A percentile compares a stretch with the other conserved stretches of the same genome.
These are phyloP conservation scores for Calypte anna DNA, from an alignment of 2,113 vertebrate species.

Conservation along the genomic window DNA sequence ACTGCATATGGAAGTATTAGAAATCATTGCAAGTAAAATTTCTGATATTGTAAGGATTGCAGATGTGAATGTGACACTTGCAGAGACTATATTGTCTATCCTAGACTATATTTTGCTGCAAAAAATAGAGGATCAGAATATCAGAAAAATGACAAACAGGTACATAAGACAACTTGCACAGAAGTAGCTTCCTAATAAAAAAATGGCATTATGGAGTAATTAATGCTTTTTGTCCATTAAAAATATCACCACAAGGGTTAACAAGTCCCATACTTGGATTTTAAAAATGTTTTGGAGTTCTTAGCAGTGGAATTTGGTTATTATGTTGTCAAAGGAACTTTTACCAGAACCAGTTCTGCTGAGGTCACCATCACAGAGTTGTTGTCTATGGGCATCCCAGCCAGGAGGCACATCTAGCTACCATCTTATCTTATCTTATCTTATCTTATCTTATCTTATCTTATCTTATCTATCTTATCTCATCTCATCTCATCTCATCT, in stretches of 20 bases:
- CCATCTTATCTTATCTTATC: too few species aligned
- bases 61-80: slow-evolving; percentile 49
- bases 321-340: too few species aligned
- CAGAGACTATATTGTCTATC: slow-evolving; percentile 45
- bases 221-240: neutral
- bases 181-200: neutral
- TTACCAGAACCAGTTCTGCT: too few species aligned
- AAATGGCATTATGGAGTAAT: neutral
- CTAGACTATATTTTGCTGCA: slow-evolving; percentile 53
- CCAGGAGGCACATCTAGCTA: too few species aligned
- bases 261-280: neutral
- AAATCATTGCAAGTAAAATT: slow-evolving; percentile 70
- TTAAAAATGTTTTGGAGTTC: too few species aligned
- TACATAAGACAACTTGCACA: slow-evolving; percentile 38
- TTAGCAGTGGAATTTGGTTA: too few species aligned
- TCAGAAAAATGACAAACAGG: slow-evolving; percentile 58
- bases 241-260: neutral
- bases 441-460: too few species aligned
- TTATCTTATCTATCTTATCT: too few species aligned
- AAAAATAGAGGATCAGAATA: neutral
- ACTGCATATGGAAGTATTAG: slow-evolving; percentile 44
- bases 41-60: slow-evolving; percentile 50
- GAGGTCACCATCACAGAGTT: too few species aligned
- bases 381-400: too few species aligned
- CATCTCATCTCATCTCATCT: too few species aligned